A percentile compares a stretch with the other conserved stretches of the same genome.
Conservation (phyloP, 2,888 invertebrate genomes). For the Dolichopus griseipennis region DNA sequence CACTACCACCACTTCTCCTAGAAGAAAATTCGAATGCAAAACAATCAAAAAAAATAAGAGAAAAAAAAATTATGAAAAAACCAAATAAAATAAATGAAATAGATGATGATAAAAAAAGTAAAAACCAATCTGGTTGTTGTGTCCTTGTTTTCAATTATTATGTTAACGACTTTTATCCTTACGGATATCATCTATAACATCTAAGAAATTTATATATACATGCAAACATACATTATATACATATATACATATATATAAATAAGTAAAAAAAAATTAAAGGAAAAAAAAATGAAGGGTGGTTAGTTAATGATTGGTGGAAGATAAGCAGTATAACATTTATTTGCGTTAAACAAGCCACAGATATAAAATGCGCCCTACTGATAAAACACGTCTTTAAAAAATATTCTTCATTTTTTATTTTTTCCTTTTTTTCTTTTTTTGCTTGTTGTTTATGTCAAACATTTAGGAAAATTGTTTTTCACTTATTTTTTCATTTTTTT, state of each 20-base stretch:
- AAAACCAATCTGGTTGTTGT: conserved; percentile 5
- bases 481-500: background rate
- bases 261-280: too few relatives aligned
- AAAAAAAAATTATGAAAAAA: too few relatives aligned
- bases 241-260: too few relatives aligned
- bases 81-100: too few relatives aligned
- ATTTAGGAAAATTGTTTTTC: background rate
- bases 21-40: too few relatives aligned
- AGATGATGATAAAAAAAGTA: background rate
- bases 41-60: too few relatives aligned
- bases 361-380: conserved; percentile 3
- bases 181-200: background rate
- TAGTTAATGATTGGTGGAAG: background rate
- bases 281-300: too few relatives aligned
- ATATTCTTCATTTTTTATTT: background rate
- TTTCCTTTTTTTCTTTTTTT: background rate
- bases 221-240: too few relatives aligned
- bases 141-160: conserved; percentile 4
- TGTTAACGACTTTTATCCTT: conserved; percentile 6
- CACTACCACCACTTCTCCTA: too few relatives aligned
- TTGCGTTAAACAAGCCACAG: background rate
- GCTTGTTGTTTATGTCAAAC: background rate
- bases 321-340: background rate
- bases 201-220: background rate
- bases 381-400: background rate